These are phyloP conservation scores for Dipus sagitta DNA, from an alignment of 2,797 vertebrate species.

Conservation along the genomic window DNA sequence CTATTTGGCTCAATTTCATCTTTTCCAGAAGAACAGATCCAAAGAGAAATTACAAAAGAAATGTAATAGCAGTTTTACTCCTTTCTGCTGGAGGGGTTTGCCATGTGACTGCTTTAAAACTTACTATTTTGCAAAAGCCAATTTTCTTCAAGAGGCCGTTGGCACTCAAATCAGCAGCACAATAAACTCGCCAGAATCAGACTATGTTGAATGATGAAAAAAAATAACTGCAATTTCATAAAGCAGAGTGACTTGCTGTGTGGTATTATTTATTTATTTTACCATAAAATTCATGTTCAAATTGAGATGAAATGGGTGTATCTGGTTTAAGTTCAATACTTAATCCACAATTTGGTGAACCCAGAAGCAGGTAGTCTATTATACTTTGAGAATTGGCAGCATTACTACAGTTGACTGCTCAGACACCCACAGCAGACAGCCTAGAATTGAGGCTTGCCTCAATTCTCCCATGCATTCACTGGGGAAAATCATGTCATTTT, in stretches of 20 bases:
- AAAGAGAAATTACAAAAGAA: slow-evolving; percentile 82
- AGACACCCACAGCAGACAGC: neutral
- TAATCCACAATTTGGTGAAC: slow-evolving; percentile 59
- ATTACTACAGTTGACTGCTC: neutral
- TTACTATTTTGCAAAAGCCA: slow-evolving; percentile 80
- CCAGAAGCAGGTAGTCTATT: slow-evolving; percentile 51
- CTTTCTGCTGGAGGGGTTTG: slow-evolving; percentile 79
- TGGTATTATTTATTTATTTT: slow-evolving; percentile 81
- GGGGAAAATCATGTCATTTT: neutral
- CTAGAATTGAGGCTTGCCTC: neutral
- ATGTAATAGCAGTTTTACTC: slow-evolving; percentile 79
- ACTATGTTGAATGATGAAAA: slow-evolving; percentile 69
- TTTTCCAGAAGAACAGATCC: slow-evolving; percentile 78
- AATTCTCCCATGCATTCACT: neutral
- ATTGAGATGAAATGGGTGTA: slow-evolving; percentile 69
- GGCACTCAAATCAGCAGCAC: slow-evolving; percentile 78
- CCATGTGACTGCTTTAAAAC: slow-evolving; percentile 79
- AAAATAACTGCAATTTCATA: slow-evolving; percentile 75
- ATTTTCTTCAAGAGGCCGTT: slow-evolving; percentile 79
- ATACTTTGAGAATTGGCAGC: slow-evolving; percentile 38
- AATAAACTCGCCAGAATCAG: slow-evolving; percentile 78
- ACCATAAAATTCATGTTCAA: slow-evolving; percentile 36
- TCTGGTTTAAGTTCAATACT: slow-evolving; percentile 62
- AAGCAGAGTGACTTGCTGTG: slow-evolving; percentile 65
- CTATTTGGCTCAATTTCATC: slow-evolving; percentile 76